Evolutionary conservation across 2,797 vertebrate genomes (phyloP).

Genomic region (Takifugu ocellatus): DNA sequence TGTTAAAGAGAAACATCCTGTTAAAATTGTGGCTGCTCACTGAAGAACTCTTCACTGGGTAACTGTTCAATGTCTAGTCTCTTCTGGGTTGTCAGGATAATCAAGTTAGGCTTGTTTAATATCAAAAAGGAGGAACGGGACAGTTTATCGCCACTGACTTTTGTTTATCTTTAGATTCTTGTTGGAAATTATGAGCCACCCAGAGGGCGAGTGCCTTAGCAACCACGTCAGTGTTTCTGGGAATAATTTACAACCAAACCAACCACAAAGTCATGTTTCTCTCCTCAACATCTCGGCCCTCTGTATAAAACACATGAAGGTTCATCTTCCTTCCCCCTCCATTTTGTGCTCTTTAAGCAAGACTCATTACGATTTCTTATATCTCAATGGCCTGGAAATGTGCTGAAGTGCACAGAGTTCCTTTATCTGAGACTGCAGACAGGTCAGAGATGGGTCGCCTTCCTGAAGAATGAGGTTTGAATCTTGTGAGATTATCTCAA

Average conservation of each 20-base stretch:
- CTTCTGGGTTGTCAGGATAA: too few species aligned
- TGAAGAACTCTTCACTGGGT: background rate
- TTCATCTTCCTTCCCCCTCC: background rate
- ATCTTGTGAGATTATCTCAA: constrained; percentile 11
- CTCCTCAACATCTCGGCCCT: background rate
- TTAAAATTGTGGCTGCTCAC: background rate
- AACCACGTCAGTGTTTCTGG: constrained; percentile 28
- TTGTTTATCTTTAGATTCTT: background rate
- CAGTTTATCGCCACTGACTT: too few species aligned
- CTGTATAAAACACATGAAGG: constrained; percentile 13
- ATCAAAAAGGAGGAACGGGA: too few species aligned
- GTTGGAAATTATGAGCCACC: constrained; percentile 36
- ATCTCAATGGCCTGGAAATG: too few species aligned
- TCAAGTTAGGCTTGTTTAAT: too few species aligned
- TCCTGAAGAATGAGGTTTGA: background rate
- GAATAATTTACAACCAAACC: constrained; percentile 34
- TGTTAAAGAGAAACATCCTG: constrained; percentile 44
- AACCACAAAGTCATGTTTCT: constrained; percentile 9
- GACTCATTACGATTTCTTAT: background rate
- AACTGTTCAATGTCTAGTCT: background rate
- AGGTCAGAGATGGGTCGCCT: background rate
- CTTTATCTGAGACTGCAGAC: background rate
- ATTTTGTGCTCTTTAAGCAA: background rate
- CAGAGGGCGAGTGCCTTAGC: constrained; percentile 36
- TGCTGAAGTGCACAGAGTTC: background rate